Evolutionary conservation across 2,113 vertebrate genomes (phyloP), one percentile per base, ranked within the genome.

Genomic region (Eretmochelys imbricata): DNA sequence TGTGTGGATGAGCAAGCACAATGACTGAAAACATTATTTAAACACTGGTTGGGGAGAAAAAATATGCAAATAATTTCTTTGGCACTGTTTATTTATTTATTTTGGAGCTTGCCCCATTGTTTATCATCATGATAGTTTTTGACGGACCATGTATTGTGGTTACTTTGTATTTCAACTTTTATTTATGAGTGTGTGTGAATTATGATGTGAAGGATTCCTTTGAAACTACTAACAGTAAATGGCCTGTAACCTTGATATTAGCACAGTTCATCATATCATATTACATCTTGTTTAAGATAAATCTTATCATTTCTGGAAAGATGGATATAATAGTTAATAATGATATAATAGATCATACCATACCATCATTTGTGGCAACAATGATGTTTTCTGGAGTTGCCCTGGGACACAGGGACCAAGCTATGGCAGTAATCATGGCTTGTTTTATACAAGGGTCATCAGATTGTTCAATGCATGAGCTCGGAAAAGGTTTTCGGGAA

Each of bases 1-100:
- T 97, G 95, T 49, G 96, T 97, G 97, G 97, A 96, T 97, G 97
- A 97, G 96, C 97, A 97, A 97, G 95, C 97, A 97, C 96, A 91
- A 46, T 97, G 97, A 97, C 95, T 94, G 94, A 96, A 96, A 91
- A 97, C 95, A 97, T 97, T 97, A 97, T 97, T 97, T 96, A 97
- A 97, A 95, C 92, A 93, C 95, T 97, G 97, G 94, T 96, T 96
- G 95, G 94, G 94, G 95, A 97, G 92, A 94, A 95, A 94, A 96
- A 97, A 97, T 95, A 97, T 96, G 97, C 96, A 97, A 97, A 97
- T 96, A 93, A 94, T 95, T 93, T 96, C 86, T 96, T 95, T 97
- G 95, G 96, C 96, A 96, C 57, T 90, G 89, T 90, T 97, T 96
- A 95, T 97, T 97, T 97, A 95, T 97, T 97, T 97, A 96, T 97